A percentile compares a stretch with the other conserved stretches of the same genome.
Evolutionary conservation across 1,140 invertebrate genomes (phyloP).

Genomic region (Bicyclus anynana): DNA sequence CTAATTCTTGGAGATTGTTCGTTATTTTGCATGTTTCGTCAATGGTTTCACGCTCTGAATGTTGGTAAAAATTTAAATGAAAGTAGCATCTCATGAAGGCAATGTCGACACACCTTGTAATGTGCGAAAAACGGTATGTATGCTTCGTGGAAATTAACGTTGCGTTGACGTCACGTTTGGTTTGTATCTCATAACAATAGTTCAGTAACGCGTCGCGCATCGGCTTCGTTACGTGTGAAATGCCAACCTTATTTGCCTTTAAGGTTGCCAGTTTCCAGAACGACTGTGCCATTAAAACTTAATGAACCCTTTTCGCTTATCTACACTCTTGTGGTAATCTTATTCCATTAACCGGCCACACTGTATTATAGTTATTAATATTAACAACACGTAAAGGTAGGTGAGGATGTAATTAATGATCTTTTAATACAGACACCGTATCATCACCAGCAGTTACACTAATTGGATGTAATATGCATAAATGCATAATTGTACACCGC

Average conservation of each 20-base stretch:
- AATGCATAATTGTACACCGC: background rate
- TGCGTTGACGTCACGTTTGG: slow-evolving; percentile 50
- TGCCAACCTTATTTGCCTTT: background rate
- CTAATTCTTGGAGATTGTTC: slow-evolving; percentile 73
- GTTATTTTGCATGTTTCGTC: slow-evolving; percentile 76
- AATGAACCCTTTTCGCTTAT: background rate
- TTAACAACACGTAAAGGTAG: too few species aligned
- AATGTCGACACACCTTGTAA: slow-evolving; percentile 34
- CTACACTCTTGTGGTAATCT: too few species aligned
- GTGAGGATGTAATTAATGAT: background rate
- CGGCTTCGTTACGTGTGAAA: slow-evolving; percentile 53
- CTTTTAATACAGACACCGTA: background rate
- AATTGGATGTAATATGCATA: background rate
- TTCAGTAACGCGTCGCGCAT: slow-evolving; percentile 47
- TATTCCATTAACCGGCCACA: too few species aligned
- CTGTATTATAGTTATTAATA: too few species aligned
- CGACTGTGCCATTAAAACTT: background rate
- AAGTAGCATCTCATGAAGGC: slow-evolving; percentile 51
- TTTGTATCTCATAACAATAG: slow-evolving; percentile 65
- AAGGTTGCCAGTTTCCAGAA: background rate
- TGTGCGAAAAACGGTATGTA: slow-evolving; percentile 21
- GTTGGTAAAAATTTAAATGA: slow-evolving; percentile 61
- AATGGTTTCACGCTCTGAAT: slow-evolving; percentile 74
- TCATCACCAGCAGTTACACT: background rate
- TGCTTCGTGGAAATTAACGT: slow-evolving; percentile 56